Conservation (phyloP, 2,888 invertebrate species). For the Meganola albula region DNA sequence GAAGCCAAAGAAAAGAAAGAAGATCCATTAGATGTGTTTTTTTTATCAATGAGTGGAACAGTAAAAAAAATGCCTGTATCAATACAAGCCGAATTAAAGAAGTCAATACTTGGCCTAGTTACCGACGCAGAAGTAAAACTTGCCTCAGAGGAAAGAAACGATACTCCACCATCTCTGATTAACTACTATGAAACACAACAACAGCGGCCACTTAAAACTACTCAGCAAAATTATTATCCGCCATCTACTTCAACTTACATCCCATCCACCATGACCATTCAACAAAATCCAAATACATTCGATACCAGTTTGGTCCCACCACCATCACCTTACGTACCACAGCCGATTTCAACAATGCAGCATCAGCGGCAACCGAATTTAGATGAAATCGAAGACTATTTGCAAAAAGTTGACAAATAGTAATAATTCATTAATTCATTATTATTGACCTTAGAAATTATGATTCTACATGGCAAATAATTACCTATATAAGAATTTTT, state of each 20-base stretch:
- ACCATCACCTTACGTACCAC: conserved; percentile 15
- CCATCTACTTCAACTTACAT: conserved; percentile 18
- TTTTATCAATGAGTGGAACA: conserved; percentile 18
- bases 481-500: conserved; percentile 2
- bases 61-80: conserved; percentile 15
- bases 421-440: no score
- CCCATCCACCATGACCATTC: conserved; percentile 15
- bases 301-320: no score
- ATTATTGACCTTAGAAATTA: conserved; percentile 6
- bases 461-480: conserved; percentile 4
- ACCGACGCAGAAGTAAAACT: conserved; percentile 15
- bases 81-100: conserved; percentile 17
- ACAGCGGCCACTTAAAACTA: no score
- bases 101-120: conserved; percentile 14
- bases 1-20: conserved; percentile 19
- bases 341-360: conserved; percentile 12
- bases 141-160: conserved; percentile 14
- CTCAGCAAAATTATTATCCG: conserved; percentile 15
- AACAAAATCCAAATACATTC: no score
- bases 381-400: conserved; percentile 4
- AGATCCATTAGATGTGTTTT: conserved; percentile 19
- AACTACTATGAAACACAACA: conserved; percentile 17
- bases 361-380: conserved; percentile 9
- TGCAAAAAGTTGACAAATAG: conserved; percentile 1
- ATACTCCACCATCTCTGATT: conserved; percentile 15